A percentile compares a stretch with the other conserved stretches of the same genome.
Conservation (phyloP, 2,797 vertebrate genomes). For the Anguilla megastoma region DNA sequence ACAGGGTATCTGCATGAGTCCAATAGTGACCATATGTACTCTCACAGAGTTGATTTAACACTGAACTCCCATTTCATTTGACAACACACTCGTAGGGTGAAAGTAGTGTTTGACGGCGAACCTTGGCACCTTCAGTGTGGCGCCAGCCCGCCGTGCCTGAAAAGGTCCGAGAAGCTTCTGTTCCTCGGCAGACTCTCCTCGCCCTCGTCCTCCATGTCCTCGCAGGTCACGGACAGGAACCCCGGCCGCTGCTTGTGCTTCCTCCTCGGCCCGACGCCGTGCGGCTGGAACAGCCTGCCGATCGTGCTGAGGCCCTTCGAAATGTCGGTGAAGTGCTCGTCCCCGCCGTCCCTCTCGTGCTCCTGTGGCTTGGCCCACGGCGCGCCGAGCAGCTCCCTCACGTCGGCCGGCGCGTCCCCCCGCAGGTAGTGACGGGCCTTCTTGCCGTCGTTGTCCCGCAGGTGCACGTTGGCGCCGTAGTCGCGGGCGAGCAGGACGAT, state of each 20-base stretch:
- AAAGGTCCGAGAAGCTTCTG: conserved; percentile 45
- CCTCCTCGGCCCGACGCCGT: conserved; percentile 71
- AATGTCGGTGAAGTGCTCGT: conserved; percentile 70
- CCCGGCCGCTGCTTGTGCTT: conserved; percentile 74
- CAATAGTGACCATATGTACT: no score
- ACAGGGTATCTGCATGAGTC: no score
- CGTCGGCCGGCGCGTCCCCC: conserved; percentile 53
- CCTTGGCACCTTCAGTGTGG: neutral
- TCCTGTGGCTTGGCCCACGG: conserved; percentile 57
- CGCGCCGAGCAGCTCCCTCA: conserved; percentile 78
- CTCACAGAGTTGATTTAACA: no score
- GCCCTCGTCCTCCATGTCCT: conserved; percentile 62
- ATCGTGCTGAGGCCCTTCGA: conserved; percentile 78
- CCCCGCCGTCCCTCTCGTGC: conserved; percentile 60
- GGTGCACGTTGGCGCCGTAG: conserved; percentile 69
- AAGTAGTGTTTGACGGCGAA: neutral
- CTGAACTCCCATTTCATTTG: neutral
- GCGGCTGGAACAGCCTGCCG: conserved; percentile 80
- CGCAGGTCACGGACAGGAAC: conserved; percentile 59
- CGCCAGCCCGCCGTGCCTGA: neutral
- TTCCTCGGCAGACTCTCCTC: conserved; percentile 56
- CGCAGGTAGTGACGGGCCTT: conserved; percentile 84
- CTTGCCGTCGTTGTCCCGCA: conserved; percentile 88
- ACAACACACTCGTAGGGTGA: neutral
- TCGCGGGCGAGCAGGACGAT: conserved; percentile 74